Evolutionary conservation across 2,113 vertebrate genomes (phyloP).

Genomic region (Prionailurus bengalensis): DNA sequence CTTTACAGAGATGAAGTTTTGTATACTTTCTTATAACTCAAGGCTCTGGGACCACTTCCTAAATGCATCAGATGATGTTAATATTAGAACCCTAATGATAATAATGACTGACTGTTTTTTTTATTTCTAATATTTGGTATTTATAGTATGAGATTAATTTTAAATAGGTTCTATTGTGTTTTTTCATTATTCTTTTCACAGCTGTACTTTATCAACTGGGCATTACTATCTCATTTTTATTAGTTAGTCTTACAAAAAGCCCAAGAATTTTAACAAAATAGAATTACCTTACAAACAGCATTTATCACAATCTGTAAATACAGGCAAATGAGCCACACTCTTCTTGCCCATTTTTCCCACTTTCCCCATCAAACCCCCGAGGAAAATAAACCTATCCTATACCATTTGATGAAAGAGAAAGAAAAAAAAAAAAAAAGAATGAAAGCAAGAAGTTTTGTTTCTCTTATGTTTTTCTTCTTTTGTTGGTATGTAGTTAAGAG

Average conservation of each 20-base stretch:
- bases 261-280: constrained; percentile 18
- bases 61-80: neutral
- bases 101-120: neutral
- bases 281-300: neutral
- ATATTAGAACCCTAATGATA: neutral
- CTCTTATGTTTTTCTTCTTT: neutral
- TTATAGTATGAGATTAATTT: constrained; percentile 27
- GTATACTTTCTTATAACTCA: neutral
- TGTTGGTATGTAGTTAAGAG: neutral
- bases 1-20: neutral
- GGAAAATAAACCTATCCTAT: neutral
- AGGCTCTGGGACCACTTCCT: neutral
- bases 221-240: constrained; percentile 44
- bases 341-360: neutral
- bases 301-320: neutral
- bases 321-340: neutral
- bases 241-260: constrained; percentile 41
- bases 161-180: neutral
- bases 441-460: neutral
- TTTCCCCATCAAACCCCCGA: neutral
- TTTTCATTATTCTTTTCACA: constrained; percentile 5
- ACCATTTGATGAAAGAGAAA: neutral
- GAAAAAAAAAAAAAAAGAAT: neutral
- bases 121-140: constrained; percentile 27
- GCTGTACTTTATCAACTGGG: neutral